These are phyloP conservation scores for Martes martes DNA, from an alignment of 2,113 vertebrate genomes.

Conservation along the genomic window DNA sequence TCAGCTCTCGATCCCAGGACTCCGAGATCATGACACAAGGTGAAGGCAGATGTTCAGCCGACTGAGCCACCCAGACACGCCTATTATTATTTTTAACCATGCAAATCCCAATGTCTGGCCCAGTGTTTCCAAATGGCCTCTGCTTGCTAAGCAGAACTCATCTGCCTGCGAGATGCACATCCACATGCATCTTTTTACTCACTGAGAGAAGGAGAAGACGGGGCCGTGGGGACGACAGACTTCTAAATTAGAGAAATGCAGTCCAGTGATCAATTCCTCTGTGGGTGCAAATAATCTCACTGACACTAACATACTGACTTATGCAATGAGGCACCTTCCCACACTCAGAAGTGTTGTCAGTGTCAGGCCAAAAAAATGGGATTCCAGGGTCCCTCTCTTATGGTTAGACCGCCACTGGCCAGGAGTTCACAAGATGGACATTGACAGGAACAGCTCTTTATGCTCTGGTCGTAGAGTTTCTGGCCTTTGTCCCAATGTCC, in stretches of 20 bases:
- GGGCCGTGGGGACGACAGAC: too few species aligned
- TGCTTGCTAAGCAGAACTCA: background rate
- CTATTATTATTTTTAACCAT: background rate
- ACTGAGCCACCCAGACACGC: background rate
- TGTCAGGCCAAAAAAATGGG: background rate
- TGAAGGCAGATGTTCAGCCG: background rate
- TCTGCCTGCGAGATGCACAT: background rate
- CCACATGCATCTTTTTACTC: background rate
- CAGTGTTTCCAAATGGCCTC: background rate
- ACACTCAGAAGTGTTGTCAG: background rate
- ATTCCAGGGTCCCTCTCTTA: background rate
- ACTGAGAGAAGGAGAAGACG: background rate
- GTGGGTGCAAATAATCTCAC: background rate
- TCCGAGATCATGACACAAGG: background rate
- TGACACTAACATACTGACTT: background rate
- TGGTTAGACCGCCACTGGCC: too few species aligned
- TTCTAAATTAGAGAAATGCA: background rate
- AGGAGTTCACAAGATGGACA: background rate
- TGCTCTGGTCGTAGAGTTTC: background rate
- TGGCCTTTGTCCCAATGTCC: background rate
- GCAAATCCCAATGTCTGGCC: background rate
- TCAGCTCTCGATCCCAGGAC: background rate
- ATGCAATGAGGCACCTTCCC: background rate
- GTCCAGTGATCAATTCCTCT: background rate
- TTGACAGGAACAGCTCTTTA: background rate